These are phyloP conservation scores for Champsocephalus esox DNA, from an alignment of 2,797 vertebrate species.

Conservation along the genomic window DNA sequence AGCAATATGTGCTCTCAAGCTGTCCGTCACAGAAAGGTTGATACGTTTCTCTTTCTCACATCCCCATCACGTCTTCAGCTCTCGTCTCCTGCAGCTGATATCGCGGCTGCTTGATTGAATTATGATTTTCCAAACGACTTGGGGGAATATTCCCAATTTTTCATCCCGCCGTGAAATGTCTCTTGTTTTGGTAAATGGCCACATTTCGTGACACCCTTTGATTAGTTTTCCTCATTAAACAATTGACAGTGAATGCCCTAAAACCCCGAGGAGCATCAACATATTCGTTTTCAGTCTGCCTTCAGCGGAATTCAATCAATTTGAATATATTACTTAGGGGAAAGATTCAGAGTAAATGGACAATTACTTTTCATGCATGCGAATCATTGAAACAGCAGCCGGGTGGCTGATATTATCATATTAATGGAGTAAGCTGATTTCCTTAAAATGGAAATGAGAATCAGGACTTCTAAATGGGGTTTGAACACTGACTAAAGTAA, in stretches of 20 bases:
- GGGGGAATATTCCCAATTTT: constrained; percentile 46
- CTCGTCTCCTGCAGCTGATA: constrained; percentile 36
- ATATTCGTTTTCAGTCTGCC: constrained; percentile 51
- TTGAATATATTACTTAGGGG: constrained; percentile 63
- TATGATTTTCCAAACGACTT: constrained; percentile 52
- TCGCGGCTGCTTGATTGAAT: constrained; percentile 56
- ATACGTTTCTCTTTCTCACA: constrained; percentile 14
- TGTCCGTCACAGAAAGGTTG: constrained; percentile 4
- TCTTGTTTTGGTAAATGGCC: constrained; percentile 62
- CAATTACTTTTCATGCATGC: constrained; percentile 56
- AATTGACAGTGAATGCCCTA: constrained; percentile 54
- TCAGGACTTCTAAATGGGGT: constrained; percentile 19
- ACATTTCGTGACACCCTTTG: constrained; percentile 60
- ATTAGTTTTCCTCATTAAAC: constrained; percentile 70
- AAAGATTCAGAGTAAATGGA: constrained; percentile 58
- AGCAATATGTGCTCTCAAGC: no score
- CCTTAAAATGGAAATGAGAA: constrained; percentile 55
- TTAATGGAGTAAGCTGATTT: constrained; percentile 57
- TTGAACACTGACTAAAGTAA: constrained; percentile 36
- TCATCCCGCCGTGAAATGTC: constrained; percentile 43
- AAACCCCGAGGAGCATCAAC: constrained; percentile 43
- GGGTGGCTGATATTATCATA: constrained; percentile 63
- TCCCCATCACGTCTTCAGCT: constrained; percentile 13
- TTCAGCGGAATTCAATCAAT: constrained; percentile 60
- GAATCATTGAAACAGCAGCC: constrained; percentile 40